Base-by-base conservation (phyloP, 1,140 invertebrate species). In the Musca vetustissima region DNA sequence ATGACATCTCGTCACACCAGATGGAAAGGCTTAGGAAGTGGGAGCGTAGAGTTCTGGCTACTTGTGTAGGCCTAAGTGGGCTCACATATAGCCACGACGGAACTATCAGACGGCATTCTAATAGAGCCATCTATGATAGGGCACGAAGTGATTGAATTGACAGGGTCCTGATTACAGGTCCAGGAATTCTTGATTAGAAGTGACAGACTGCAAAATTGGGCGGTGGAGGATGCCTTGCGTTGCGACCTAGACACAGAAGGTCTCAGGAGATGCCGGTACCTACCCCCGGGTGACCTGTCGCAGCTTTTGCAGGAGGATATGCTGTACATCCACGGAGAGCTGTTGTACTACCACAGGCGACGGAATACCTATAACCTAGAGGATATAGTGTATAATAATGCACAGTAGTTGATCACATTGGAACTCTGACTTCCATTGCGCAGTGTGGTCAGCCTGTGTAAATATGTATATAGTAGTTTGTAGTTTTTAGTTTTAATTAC, bases 21-120 rank as follows among this genome's bases (percentile, higher is more conserved):
- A 57, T 57, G 53, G 53, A 28, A 6, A 57, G 53, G 53, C 53
- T 57, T 57, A 57, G 53, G 53, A 57, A 14, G 19, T 57, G 53
- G 53, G 53, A 57, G 53, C 22, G 53, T 4, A 24, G 24, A n/a
- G 25, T 57, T 14, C 13, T 57, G 13, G 24, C 24, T 1, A 1
- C 53, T 8, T 57, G 53, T 28, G 3, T 57, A 14, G 24, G 53
- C n/a, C n/a, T n/a, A n/a, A 15, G 7, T 57, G 14, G 2, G 53
- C n/a, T n/a, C n/a, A 43, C 6, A 11, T 11, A 7, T 28, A 11
- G 14, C 24, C 13, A 24, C 0, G 24, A 28, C 14, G 53, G 53
- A 0, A 1, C 13, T n/a, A 28, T 57, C 15, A 11, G 53, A 15
- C 14, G 24, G 1, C 53, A 15, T 4, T 25, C 22, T 6, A 28